Base-by-base conservation (phyloP, 2,113 vertebrate genomes). In the Prolemur simus region DNA sequence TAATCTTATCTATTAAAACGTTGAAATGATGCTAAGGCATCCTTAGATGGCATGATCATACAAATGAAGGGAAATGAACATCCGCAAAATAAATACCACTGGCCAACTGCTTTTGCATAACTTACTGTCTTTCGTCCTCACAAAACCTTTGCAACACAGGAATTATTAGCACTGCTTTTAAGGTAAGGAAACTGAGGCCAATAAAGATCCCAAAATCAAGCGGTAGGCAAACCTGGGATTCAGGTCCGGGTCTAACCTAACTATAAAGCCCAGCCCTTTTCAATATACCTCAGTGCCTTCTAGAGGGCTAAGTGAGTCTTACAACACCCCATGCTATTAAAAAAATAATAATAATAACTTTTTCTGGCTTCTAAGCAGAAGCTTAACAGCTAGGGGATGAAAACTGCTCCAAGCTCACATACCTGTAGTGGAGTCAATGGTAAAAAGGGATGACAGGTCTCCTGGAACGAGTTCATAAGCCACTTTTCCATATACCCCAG, bases 371-470 rank as follows among this genome's bases (percentile, higher is more conserved):
- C 58, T 34, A 23, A 34, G 27, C 11, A 15, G 47, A 81, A 15
- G n/a, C 10, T 52, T 49, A 32, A 34, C 17, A n/a, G 47, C 17
- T 27, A 60, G 77, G 76, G 29, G 25, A 6, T 39, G 8, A 56
- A 87, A 23, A 39, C 11, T n/a, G 1, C 52, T 54, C 10, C 34
- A 45, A 23, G 54, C 6, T 60, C 80, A 94, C 97, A 63, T 97
- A 99, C 99, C 99, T 99, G 99, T 99, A 69, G 98, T 96, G 80
- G 98, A 45, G 95, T 99, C 99, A 93, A 99, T 96, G 5, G 98
- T 96, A 95, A 99, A 99, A 85, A 99, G 92, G 56, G 98, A 98
- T 1, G 99, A 99, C 97, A 98, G 95, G 94, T 99, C 99, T 71
- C 99, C 99, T 0, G 99, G 98, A 3, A 99, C 63, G 34, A 99